Evolutionary conservation across 2,888 invertebrate species (phyloP), one percentile per base, ranked within the genome.

Genomic region (Tridacna gigas): DNA sequence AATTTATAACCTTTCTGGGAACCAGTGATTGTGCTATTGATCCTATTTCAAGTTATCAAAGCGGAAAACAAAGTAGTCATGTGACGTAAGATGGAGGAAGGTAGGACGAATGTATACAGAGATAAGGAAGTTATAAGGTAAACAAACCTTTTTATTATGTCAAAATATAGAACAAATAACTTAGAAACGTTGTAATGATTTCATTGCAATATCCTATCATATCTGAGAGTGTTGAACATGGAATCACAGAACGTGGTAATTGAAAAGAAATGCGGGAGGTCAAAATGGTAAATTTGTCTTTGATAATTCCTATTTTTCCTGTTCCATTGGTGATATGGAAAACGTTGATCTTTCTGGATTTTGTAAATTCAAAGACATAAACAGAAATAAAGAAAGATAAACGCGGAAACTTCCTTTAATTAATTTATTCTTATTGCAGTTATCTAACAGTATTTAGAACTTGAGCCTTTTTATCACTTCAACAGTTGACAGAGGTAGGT

Each of bases 51-150:
- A 25, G 0, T 4, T 22, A 0, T 1, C 12, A 51, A 25, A 0
- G 3, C 51, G 71, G 71, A 11, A n/a, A 48, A 28, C 71, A 71
- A 47, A 47, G 2, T 12, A 25, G 48, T 71, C 71, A 71, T 71
- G 71, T 71, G 71, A 71, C 22, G 25, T 71, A 71, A 71, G 51
- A 71, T 71, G 71, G 71, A 47, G 51, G 56, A 71, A 22, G 13
- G 13, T 71, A 26, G 47, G 1, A 71, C 26, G 25, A 51, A n/a
- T 26, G 48, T 71, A 26, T 20, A 25, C 20, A 71, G 9, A 51
- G 22, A 71, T 5, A 48, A 48, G 20, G 71, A 71, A 51, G 20
- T 15, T 25, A 4, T 47, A n/a, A 71, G 71, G 71, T 71, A 71
- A 71, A 51, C 11, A 12, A 71, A 22, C 25, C 51, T 25, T 25